These are phyloP conservation scores for Rafetus swinhoei DNA, from an alignment of 2,113 vertebrate species.

Conservation along the genomic window DNA sequence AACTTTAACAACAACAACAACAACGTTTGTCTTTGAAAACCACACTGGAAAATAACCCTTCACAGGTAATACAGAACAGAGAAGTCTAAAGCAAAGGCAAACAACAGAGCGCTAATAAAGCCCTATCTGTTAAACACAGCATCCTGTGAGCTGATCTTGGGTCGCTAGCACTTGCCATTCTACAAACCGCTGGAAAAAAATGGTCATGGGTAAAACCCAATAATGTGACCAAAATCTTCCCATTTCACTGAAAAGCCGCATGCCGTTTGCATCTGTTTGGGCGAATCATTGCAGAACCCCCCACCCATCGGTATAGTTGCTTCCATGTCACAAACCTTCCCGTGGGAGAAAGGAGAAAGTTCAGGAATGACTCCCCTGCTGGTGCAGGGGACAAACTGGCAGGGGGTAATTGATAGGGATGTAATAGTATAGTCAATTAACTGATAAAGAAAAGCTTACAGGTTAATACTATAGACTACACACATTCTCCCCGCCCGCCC, in stretches of 20 bases:
- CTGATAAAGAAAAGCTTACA: too few relatives aligned
- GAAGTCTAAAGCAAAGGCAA: conserved; percentile 53
- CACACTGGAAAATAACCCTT: conserved; percentile 64
- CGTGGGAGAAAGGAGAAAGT: accelerated
- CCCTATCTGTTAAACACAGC: conserved; percentile 56
- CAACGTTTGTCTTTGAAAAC: conserved; percentile 43
- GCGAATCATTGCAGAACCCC: conserved; percentile 41
- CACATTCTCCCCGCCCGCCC: too few relatives aligned
- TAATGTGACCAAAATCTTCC: conserved; percentile 49
- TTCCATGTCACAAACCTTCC: background rate
- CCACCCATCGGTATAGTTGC: conserved; percentile 42
- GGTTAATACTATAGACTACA: too few relatives aligned
- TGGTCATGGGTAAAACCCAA: conserved; percentile 71
- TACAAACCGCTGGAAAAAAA: conserved; percentile 72
- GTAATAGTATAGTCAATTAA: too few relatives aligned
- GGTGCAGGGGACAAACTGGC: background rate
- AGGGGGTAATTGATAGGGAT: accelerated
- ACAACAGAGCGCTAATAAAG: conserved; percentile 51
- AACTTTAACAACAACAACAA: background rate
- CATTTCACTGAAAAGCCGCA: conserved; percentile 49
- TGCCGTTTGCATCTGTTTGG: background rate
- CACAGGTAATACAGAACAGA: conserved; percentile 59
- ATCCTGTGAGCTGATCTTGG: conserved; percentile 67
- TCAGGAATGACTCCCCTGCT: background rate
- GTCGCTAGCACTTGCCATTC: conserved; percentile 48